Percentiles rank a stretch among this genome's conserved stretches.
Evolutionary conservation across 2,113 vertebrate species (phyloP).

Genomic region (Glaucidium brasilianum): DNA sequence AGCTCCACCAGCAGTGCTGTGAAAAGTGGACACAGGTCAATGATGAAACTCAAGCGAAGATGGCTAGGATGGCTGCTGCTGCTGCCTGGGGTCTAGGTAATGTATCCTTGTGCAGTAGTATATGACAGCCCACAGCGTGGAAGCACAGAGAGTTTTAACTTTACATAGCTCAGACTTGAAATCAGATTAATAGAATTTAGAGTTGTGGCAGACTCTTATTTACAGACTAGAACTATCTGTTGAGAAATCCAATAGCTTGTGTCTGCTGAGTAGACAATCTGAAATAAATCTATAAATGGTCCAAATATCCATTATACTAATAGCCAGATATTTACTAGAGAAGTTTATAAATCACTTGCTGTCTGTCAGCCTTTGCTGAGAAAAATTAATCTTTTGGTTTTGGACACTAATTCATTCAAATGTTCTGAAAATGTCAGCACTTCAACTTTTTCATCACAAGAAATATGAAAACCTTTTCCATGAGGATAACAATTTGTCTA

Average conservation of each 20-base stretch:
- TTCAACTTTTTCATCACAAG: neutral
- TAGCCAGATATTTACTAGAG: neutral
- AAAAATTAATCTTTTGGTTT: neutral
- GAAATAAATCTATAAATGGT: neutral
- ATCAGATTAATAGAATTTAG: neutral
- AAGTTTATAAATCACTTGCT: neutral
- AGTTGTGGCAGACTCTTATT: neutral
- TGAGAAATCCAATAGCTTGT: neutral
- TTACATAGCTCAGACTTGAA: neutral
- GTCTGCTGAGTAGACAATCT: neutral
- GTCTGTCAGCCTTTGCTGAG: neutral
- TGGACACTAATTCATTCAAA: neutral
- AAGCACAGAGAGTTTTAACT: neutral
- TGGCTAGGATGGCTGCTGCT: constrained; percentile 99
- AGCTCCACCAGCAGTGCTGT: constrained; percentile 97
- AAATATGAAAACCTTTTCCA: neutral
- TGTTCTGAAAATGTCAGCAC: neutral
- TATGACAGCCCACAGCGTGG: neutral
- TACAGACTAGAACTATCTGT: neutral
- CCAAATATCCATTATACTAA: neutral
- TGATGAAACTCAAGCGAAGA: constrained; percentile 95
- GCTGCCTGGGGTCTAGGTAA: constrained; percentile 98
- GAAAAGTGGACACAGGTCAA: constrained; percentile 97
- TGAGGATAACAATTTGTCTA: neutral
- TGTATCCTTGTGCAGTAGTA: neutral